These are phyloP conservation scores for Macquaria australasica DNA, from an alignment of 2,113 vertebrate species.

Conservation along the genomic window DNA sequence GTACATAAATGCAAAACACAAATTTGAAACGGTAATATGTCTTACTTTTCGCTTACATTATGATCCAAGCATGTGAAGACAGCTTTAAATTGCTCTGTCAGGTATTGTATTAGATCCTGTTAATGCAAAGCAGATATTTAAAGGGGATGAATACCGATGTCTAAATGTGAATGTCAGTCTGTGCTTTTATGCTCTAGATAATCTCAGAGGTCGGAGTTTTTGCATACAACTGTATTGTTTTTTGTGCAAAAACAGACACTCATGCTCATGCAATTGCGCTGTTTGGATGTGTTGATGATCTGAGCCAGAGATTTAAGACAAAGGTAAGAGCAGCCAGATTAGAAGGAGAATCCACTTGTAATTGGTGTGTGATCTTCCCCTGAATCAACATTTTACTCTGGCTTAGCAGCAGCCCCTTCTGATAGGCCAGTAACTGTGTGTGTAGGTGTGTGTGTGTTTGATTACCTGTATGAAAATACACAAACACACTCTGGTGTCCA, in stretches of 20 bases:
- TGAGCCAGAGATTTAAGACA: slow-evolving; percentile 27
- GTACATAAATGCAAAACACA: slow-evolving; percentile 35
- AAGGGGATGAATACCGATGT: background rate
- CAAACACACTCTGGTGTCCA: too few species aligned
- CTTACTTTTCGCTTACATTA: slow-evolving; percentile 17
- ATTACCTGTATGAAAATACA: slow-evolving; percentile 18
- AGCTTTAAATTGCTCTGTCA: background rate
- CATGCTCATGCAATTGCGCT: background rate
- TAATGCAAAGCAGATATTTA: slow-evolving; percentile 5
- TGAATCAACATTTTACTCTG: slow-evolving; percentile 71
- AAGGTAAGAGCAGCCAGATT: slow-evolving; percentile 46
- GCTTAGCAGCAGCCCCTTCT: slow-evolving; percentile 48
- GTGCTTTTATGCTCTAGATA: background rate
- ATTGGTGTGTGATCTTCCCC: slow-evolving; percentile 62
- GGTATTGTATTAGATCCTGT: background rate
- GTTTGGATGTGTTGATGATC: slow-evolving; percentile 43
- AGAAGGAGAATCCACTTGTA: slow-evolving; percentile 56
- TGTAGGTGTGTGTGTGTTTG: slow-evolving; percentile 18
- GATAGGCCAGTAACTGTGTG: slow-evolving; percentile 30
- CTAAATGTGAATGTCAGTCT: background rate
- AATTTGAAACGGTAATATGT: slow-evolving; percentile 14
- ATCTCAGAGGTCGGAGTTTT: background rate
- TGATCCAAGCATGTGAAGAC: slow-evolving; percentile 22
- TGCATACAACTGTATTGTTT: background rate
- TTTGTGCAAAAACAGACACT: background rate